These are phyloP conservation scores for Dryobates pubescens DNA, from an alignment of 2,797 vertebrate species.

Conservation along the genomic window DNA sequence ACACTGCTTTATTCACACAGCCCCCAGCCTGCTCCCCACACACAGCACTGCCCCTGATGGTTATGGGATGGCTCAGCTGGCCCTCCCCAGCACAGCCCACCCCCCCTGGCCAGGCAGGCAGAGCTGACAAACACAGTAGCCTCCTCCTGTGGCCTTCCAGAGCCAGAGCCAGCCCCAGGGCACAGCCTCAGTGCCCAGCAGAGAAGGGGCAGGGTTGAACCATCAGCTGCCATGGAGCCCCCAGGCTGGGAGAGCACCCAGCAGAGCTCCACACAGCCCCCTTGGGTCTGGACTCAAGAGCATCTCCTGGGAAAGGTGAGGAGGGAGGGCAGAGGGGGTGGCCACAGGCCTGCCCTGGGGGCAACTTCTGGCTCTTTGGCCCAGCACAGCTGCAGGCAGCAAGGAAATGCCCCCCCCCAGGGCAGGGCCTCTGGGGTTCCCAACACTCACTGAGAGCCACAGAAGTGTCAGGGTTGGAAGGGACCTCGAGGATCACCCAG, in stretches of 20 bases:
- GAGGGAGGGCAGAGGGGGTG: not conserved
- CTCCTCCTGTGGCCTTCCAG: rapidly evolving
- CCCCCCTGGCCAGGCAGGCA: not conserved
- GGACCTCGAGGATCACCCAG: too few species aligned
- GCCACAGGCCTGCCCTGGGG: not conserved
- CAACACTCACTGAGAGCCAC: not conserved
- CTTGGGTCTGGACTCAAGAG: not conserved
- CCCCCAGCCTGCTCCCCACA: not conserved
- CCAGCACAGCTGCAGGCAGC: not conserved
- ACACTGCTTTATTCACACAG: conserved; percentile 13
- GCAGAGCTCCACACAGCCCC: not conserved
- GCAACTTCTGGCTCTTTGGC: not conserved
- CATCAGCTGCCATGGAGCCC: rapidly evolving
- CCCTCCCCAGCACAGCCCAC: rapidly evolving
- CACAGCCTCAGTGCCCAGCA: not conserved
- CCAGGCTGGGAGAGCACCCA: rapidly evolving
- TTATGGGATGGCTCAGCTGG: not conserved
- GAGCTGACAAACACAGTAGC: not conserved
- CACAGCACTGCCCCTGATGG: not conserved
- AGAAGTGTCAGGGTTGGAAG: too few species aligned
- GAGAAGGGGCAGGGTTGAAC: not conserved
- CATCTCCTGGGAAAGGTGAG: not conserved
- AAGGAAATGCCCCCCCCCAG: not conserved
- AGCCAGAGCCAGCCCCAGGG: rapidly evolving
- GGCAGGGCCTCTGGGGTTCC: not conserved